Evolutionary conservation across 2,888 invertebrate species (phyloP).

Genomic region (Cephus runcator): DNA sequence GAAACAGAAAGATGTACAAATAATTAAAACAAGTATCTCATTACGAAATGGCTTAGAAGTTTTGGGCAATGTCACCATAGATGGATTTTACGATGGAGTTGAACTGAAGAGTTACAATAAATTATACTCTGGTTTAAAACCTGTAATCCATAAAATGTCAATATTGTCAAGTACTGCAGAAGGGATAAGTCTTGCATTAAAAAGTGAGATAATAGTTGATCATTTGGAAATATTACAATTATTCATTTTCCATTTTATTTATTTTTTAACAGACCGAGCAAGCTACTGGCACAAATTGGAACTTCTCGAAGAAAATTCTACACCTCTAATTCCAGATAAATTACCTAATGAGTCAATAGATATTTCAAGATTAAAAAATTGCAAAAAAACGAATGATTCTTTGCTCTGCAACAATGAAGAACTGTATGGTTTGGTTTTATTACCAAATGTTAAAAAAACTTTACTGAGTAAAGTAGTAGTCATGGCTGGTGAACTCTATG

Average conservation of each 20-base stretch:
- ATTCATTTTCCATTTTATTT: background rate
- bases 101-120: slow-evolving; percentile 26
- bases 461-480: slow-evolving; percentile 1
- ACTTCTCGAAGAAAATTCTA: slow-evolving; percentile 25
- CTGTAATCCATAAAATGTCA: slow-evolving; percentile 8
- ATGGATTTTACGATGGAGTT: slow-evolving; percentile 32
- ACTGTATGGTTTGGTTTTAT: background rate
- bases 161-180: slow-evolving; percentile 23
- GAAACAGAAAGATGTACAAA: slow-evolving; percentile 34
- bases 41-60: slow-evolving; percentile 38
- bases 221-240: background rate
- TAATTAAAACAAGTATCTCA: slow-evolving; percentile 33
- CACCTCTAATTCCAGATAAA: slow-evolving; percentile 1
- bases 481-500: background rate
- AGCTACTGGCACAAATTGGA: slow-evolving; percentile 40
- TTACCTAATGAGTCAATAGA: background rate
- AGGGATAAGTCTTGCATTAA: slow-evolving; percentile 33
- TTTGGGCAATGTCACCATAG: slow-evolving; percentile 41
- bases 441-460: no score
- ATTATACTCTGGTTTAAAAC: background rate
- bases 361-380: slow-evolving; percentile 19
- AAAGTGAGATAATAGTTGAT: slow-evolving; percentile 32
- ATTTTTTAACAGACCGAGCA: slow-evolving; percentile 33
- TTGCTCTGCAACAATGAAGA: background rate
- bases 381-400: background rate